Base-by-base conservation (phyloP, 2,888 invertebrate species). In the Lochmaea crataegi region DNA sequence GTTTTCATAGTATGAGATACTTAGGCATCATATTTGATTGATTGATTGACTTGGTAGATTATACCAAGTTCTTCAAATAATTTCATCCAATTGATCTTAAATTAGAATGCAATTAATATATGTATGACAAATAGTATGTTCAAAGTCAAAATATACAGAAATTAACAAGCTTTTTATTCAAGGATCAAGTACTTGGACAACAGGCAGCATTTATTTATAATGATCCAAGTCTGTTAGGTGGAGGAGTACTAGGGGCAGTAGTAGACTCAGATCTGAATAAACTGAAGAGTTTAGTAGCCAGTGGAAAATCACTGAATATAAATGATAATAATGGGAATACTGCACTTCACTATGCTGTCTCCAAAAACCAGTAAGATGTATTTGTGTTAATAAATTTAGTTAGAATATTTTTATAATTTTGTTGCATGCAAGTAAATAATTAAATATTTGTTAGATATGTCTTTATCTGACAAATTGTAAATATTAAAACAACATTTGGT, bases 241-340 rank as follows among this genome's bases (percentile, higher is more conserved):
- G 80, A 60, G 81, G 80, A 60, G 61, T 82, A 11, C 57, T 80
- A 45, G 72, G 74, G 67, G 81, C 81, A 42, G 80, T 81, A 32
- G 72, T 77, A 6, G 68, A 72, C 22, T 76, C 73, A 70, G 75
- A 82, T 76, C 63, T 81, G 61, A 73, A 75, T 0, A 73, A 74
- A 71, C 41, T 82, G n/a, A 77, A 79, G 72, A 48, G 63, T 18
- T 71, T 81, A 53, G 65, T 82, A 48, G 26, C 61, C 22, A 60
- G 71, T 41, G 81, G 80, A 65, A 78, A 78, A 68, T 79, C 80
- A 14, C 64, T 81, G 22, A 81, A 82, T 68, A 75, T 79, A 26
- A 80, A 79, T 61, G 83, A 83, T 66, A 83, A 83, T 68, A 73
- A 79, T 75, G 82, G 82, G 58, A 80, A 82, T 72, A 80, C 82